These are phyloP conservation scores for Meiosimyza decipiens DNA, from an alignment of 2,888 invertebrate genomes.

Conservation along the genomic window DNA sequence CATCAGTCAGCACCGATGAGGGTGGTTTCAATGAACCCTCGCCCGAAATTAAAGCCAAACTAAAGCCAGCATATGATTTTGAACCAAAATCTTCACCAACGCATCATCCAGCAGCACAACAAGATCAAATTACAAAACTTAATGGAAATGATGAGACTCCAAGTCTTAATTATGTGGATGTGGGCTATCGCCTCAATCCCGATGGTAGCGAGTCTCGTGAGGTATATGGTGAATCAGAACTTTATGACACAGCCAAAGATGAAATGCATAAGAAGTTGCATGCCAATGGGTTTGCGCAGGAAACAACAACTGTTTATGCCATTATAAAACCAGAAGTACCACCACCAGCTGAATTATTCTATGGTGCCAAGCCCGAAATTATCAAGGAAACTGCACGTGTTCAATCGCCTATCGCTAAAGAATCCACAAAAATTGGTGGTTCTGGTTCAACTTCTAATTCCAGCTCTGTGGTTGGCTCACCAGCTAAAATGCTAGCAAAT, in stretches of 20 bases:
- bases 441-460: conserved; percentile 16
- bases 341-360: conserved; percentile 53
- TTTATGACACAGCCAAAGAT: conserved; percentile 63
- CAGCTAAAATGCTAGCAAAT: conserved; percentile 43
- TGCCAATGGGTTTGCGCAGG: conserved; percentile 59
- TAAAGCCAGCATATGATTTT: conserved; percentile 61
- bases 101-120: conserved; percentile 14
- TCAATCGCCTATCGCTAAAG: conserved; percentile 45
- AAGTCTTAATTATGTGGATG: conserved; percentile 65
- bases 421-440: conserved; percentile 32
- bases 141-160: conserved; percentile 52
- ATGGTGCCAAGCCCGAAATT: conserved; percentile 44
- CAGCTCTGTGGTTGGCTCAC: conserved; percentile 42
- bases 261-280: conserved; percentile 65
- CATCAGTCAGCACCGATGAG: conserved; percentile 74
- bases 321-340: conserved; percentile 64
- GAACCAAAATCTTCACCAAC: conserved; percentile 42
- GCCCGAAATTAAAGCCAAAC: conserved; percentile 76
- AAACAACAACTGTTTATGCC: conserved; percentile 66
- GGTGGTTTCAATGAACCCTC: conserved; percentile 80
- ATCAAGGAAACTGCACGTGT: conserved; percentile 37
- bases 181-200: conserved; percentile 66
- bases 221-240: conserved; percentile 66
- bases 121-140: conserved; percentile 32
- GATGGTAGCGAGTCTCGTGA: conserved; percentile 66